These are phyloP conservation scores for Nasua narica DNA, from an alignment of 2,797 vertebrate species.

Conservation along the genomic window DNA sequence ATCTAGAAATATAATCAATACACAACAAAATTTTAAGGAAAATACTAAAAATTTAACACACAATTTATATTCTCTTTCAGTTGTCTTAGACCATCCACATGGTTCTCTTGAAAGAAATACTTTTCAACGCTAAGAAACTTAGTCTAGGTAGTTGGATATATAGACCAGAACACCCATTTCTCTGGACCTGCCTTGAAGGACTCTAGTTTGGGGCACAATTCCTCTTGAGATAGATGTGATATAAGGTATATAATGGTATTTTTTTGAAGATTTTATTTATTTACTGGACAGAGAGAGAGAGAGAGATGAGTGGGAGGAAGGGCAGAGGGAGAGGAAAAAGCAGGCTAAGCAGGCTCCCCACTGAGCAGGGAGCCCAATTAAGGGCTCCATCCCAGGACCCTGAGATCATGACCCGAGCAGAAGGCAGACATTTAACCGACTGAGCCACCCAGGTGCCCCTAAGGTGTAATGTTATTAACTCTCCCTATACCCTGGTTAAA, in stretches of 20 bases:
- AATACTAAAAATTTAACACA: not conserved
- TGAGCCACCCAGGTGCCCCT: not conserved
- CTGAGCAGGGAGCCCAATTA: not conserved
- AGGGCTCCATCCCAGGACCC: not conserved
- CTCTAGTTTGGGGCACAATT: not conserved
- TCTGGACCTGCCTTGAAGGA: not conserved
- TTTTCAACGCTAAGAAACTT: not conserved
- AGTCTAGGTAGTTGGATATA: not conserved
- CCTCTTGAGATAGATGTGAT: not conserved
- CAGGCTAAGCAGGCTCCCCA: not conserved
- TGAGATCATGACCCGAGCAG: not conserved
- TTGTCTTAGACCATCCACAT: not conserved
- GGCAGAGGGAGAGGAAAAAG: not conserved
- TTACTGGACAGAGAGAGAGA: not conserved
- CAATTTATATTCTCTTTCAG: not conserved
- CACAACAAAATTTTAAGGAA: slow-evolving; percentile 74
- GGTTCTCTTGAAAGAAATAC: not conserved
- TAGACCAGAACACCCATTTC: not conserved
- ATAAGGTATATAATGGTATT: not conserved
- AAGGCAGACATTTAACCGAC: not conserved
- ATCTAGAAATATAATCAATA: slow-evolving; percentile 81
- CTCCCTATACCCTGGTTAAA: not conserved
- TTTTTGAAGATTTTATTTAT: not conserved
- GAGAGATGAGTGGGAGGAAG: not conserved
- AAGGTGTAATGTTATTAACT: not conserved